These are phyloP conservation scores for Nannoperca australis DNA, from an alignment of 2,797 vertebrate species.

Conservation along the genomic window DNA sequence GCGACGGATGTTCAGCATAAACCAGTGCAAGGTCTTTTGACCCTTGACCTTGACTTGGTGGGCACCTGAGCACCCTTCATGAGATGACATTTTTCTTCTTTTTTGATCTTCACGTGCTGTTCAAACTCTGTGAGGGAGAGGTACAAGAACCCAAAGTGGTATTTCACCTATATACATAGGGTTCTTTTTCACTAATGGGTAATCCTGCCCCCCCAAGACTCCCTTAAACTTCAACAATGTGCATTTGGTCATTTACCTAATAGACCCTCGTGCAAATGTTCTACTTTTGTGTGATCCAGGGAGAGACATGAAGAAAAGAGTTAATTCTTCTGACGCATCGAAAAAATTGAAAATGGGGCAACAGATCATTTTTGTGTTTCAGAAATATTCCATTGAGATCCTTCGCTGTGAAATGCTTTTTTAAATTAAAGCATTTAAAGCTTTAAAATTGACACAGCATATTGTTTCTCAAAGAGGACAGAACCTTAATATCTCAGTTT, in stretches of 20 bases:
- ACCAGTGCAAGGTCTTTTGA: constrained; percentile 91
- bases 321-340: constrained; percentile 11
- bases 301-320: neutral
- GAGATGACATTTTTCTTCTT: neutral
- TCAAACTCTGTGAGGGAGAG: constrained; percentile 43
- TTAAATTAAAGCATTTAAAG: constrained; percentile 12
- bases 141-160: neutral
- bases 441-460: constrained; percentile 3
- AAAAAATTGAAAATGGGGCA: neutral
- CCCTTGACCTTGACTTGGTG: constrained; percentile 28
- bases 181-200: constrained; percentile 24
- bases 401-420: neutral
- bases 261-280: neutral
- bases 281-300: constrained; percentile 11
- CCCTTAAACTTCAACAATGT: neutral
- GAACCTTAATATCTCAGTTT: neutral
- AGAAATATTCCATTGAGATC: neutral
- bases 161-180: neutral
- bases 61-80: neutral
- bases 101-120: neutral
- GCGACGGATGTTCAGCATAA: constrained; percentile 88
- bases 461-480: neutral
- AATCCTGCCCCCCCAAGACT: neutral
- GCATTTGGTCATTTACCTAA: neutral
- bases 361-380: neutral